Evolutionary conservation across 2,888 invertebrate species (phyloP).

Genomic region (Drosophila quinaria): DNA sequence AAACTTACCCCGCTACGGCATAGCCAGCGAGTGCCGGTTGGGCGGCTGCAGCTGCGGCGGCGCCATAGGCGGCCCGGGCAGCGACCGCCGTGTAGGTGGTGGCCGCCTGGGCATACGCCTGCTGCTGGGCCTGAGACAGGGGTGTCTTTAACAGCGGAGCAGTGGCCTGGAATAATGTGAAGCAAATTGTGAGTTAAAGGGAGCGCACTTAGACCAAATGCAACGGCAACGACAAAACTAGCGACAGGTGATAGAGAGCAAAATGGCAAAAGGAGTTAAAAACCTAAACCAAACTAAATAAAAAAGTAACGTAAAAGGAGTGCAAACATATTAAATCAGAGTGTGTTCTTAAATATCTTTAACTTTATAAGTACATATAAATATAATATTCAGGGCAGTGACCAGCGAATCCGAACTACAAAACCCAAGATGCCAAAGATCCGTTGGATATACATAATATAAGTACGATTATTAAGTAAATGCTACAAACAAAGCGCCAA

Average conservation of each 20-base stretch:
- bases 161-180: constrained; percentile 87
- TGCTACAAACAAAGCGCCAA: constrained; percentile 62
- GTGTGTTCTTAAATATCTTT: constrained; percentile 31
- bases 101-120: constrained; percentile 95
- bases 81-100: constrained; percentile 95
- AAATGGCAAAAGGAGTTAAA: constrained; percentile 65
- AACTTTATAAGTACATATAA: constrained; percentile 26
- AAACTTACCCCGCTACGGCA: constrained; percentile 89
- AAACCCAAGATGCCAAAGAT: constrained; percentile 70
- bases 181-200: constrained; percentile 64
- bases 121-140: constrained; percentile 92
- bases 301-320: constrained; percentile 42
- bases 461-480: constrained; percentile 34
- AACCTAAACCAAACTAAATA: constrained; percentile 66
- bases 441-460: constrained; percentile 37
- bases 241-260: constrained; percentile 67
- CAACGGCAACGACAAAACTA: constrained; percentile 80
- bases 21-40: constrained; percentile 89
- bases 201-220: constrained; percentile 33
- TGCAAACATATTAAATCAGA: constrained; percentile 59
- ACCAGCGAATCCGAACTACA: constrained; percentile 64
- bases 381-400: constrained; percentile 39
- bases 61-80: constrained; percentile 93
- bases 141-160: constrained; percentile 94
- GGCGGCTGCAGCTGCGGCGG: constrained; percentile 89